Evolutionary conservation across 2,113 vertebrate species (phyloP).

Genomic region (Suncus etruscus): DNA sequence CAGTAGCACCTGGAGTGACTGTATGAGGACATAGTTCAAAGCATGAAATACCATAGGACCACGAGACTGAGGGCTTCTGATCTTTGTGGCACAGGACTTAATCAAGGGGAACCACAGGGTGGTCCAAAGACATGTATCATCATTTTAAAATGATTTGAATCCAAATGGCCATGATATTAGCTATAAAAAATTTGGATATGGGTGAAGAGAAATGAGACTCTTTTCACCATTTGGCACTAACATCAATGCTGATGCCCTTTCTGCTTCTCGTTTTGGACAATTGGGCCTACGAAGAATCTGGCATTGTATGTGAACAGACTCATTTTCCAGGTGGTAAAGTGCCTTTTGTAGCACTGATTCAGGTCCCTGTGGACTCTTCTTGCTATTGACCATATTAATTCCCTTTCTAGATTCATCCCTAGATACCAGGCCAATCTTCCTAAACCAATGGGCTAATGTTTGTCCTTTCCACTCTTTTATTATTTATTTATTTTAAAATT

Average conservation of each 20-base stretch:
- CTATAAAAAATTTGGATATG: background rate
- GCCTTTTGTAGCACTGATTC: background rate
- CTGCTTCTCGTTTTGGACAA: background rate
- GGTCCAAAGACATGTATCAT: rapidly evolving
- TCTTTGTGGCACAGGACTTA: background rate
- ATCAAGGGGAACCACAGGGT: background rate
- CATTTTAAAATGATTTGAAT: background rate
- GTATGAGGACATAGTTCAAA: background rate
- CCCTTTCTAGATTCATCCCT: background rate
- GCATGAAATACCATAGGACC: background rate
- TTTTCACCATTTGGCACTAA: background rate
- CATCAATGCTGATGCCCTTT: background rate
- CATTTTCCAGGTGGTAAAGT: background rate
- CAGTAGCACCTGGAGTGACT: background rate
- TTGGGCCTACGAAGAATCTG: background rate
- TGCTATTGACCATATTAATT: background rate
- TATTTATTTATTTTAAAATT: too few relatives aligned
- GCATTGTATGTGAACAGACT: background rate
- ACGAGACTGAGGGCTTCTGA: background rate
- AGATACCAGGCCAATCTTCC: background rate
- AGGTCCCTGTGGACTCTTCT: background rate
- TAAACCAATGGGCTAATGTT: rapidly evolving
- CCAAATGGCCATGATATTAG: rapidly evolving
- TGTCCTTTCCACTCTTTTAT: too few relatives aligned
- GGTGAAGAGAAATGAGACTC: background rate